phyloP scores from a whole-genome alignment of 2,113 vertebrate genomes.

The Ceratotherium simum region DNA sequence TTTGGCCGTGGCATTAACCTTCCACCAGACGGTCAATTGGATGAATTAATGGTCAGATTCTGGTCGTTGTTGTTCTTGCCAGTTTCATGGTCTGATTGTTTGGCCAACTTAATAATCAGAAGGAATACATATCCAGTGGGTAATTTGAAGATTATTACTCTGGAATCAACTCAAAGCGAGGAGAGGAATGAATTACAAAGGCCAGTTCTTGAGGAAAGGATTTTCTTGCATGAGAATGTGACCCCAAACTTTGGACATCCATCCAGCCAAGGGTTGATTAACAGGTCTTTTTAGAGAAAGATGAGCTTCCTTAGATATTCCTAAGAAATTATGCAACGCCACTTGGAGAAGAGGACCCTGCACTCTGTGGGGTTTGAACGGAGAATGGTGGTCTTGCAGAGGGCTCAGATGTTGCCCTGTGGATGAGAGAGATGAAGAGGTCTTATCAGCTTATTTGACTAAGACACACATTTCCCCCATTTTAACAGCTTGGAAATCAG shows the following conservation, averaged over 20 bases:
- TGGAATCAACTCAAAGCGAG: not conserved
- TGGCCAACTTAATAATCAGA: not conserved
- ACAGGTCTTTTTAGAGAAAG: not conserved
- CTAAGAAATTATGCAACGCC: not conserved
- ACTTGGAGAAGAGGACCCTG: not conserved
- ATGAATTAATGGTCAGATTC: not conserved
- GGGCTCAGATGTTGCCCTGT: not conserved
- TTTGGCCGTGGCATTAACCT: not conserved
- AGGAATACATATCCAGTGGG: not conserved
- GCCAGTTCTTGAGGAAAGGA: not conserved
- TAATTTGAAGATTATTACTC: not conserved
- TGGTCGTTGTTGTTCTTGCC: not conserved
- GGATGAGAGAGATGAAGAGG: not conserved
- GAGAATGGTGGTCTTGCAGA: not conserved
- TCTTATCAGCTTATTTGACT: not conserved
- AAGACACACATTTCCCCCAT: not conserved
- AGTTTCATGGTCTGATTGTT: not conserved
- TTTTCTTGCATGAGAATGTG: not conserved
- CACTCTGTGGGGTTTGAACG: accelerated
- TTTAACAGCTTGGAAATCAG: not conserved
- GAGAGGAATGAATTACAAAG: not conserved
- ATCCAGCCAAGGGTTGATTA: not conserved
- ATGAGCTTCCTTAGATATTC: not conserved
- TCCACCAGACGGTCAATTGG: not conserved
- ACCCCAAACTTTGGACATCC: not conserved